Percentiles rank a stretch among this genome's conserved stretches.
Evolutionary conservation across 2,888 invertebrate genomes (phyloP).

Genomic region (Trissolcus brochymenae): DNA sequence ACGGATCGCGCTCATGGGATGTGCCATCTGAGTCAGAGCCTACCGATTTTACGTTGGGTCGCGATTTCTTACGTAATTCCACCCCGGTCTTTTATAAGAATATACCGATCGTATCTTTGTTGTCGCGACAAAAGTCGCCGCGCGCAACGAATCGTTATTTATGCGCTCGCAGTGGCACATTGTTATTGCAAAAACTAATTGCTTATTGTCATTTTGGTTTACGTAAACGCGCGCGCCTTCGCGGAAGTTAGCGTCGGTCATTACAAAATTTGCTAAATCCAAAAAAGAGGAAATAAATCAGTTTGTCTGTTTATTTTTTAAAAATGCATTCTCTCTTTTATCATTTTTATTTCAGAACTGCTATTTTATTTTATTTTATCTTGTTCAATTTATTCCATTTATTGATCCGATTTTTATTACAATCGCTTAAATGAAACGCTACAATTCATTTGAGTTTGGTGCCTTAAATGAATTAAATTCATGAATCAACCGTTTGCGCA

Average conservation of each 20-base stretch:
- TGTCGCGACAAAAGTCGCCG: conserved; percentile 16
- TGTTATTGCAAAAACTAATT: conserved; percentile 15
- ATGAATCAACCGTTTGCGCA: no score
- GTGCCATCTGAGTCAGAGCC: conserved; percentile 1
- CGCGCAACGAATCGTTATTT: conserved; percentile 18
- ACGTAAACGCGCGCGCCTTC: conserved; percentile 16
- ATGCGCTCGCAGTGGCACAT: conserved; percentile 17
- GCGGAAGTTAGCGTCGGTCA: conserved; percentile 1
- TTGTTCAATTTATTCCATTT: no score
- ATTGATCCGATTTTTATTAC: no score
- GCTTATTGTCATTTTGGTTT: conserved; percentile 20
- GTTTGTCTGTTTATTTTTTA: no score
- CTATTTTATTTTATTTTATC: no score
- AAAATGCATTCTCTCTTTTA: no score
- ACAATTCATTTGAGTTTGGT: no score
- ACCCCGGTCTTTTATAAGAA: not conserved
- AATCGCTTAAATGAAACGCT: no score
- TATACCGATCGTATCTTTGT: conserved; percentile 22
- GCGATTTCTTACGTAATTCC: conserved; percentile 26
- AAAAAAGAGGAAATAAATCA: not conserved
- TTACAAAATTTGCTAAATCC: not conserved
- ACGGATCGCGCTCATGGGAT: conserved; percentile 11
- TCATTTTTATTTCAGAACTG: no score
- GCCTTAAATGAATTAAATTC: no score
- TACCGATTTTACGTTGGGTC: conserved; percentile 4